phyloP scores from a whole-genome alignment of 2,113 vertebrate species.

The Salvelinus sp. region DNA sequence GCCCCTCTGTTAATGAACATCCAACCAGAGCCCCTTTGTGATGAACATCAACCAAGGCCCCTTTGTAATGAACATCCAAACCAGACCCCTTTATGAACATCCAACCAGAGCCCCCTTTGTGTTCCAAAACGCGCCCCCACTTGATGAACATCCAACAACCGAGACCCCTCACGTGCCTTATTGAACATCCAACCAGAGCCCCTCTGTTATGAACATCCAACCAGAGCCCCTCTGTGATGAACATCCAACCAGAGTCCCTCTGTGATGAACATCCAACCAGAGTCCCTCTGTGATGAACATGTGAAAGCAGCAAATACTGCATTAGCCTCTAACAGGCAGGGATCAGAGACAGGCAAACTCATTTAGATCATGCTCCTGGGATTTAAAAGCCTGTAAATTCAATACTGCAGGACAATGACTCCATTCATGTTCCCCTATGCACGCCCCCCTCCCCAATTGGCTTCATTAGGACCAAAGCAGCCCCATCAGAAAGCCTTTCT shows the following conservation, averaged over 20 bases:
- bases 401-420: constrained; percentile 44
- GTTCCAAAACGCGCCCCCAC: no score
- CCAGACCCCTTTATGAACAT: no score
- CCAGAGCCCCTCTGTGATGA: neutral
- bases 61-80: no score
- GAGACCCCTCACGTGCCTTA: no score
- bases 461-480: constrained; percentile 42
- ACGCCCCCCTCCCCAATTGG: constrained; percentile 25
- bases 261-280: constrained; percentile 51
- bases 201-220: neutral
- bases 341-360: constrained; percentile 48
- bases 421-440: constrained; percentile 42
- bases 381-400: constrained; percentile 47
- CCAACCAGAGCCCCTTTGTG: no score
- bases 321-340: constrained; percentile 46
- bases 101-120: no score
- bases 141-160: no score
- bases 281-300: constrained; percentile 37
- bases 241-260: neutral
- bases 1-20: no score
- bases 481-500: constrained; percentile 27
- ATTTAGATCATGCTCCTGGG: constrained; percentile 45
- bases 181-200: no score
- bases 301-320: constrained; percentile 45
- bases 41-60: no score